These are phyloP conservation scores for Solen grandis DNA, from an alignment of 1,140 invertebrate genomes.

Conservation along the genomic window DNA sequence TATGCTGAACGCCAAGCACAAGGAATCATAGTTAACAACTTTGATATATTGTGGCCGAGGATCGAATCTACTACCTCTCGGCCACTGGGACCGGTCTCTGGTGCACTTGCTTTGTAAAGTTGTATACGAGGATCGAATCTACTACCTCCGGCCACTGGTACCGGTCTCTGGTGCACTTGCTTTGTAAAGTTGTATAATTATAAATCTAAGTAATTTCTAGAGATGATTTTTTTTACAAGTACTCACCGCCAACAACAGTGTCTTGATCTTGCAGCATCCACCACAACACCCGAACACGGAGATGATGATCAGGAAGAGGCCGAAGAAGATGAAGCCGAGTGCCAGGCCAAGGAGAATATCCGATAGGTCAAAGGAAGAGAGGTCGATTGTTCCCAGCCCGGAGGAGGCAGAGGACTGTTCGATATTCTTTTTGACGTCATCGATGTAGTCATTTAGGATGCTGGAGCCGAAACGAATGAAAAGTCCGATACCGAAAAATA, in stretches of 20 bases:
- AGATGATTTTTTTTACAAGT: no score
- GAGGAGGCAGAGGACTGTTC: slow-evolving; percentile 15
- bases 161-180: no score
- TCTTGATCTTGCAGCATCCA: slow-evolving; percentile 56
- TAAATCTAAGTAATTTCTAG: no score
- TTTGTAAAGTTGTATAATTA: no score
- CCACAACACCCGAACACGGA: slow-evolving; percentile 58
- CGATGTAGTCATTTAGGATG: slow-evolving; percentile 42
- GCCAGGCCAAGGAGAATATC: slow-evolving; percentile 53
- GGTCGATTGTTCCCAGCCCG: slow-evolving; percentile 17
- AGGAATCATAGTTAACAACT: no score
- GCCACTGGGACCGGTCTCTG: no score
- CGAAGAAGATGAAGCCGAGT: slow-evolving; percentile 55
- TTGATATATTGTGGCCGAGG: no score
- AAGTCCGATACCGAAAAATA: slow-evolving; percentile 36
- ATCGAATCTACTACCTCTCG: no score
- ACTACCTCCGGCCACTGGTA: no score
- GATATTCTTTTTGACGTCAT: slow-evolving; percentile 14
- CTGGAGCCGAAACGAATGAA: slow-evolving; percentile 43
- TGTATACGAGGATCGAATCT: no score
- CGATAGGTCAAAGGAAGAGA: slow-evolving; percentile 39
- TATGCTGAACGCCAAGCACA: no score
- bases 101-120: no score
- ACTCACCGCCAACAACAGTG: slow-evolving; percentile 52
- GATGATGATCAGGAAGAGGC: slow-evolving; percentile 53